phyloP scores from a whole-genome alignment of 1,140 invertebrate genomes.

The Trinorchestia longiramus region DNA sequence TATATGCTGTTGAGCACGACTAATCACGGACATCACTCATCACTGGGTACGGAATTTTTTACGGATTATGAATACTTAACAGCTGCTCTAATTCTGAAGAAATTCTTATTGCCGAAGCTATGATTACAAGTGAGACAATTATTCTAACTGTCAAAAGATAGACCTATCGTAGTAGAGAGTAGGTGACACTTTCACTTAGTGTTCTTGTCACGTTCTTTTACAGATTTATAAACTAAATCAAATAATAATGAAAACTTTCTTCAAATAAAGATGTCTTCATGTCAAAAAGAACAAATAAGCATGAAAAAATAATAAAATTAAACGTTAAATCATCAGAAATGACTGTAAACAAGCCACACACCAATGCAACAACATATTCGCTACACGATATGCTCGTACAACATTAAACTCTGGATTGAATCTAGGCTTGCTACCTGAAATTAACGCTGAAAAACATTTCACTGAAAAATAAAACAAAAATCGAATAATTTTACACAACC shows the following conservation, averaged over 20 bases:
- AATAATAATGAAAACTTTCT: background rate
- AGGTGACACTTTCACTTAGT: background rate
- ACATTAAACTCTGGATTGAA: no score
- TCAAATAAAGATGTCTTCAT: background rate
- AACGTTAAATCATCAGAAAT: background rate
- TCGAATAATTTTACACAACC: background rate
- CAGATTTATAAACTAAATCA: background rate
- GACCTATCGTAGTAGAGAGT: background rate
- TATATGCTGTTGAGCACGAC: background rate
- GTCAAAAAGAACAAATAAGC: background rate
- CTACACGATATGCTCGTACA: background rate
- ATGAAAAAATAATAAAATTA: background rate
- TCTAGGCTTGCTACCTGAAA: background rate
- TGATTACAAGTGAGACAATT: background rate
- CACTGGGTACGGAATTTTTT: background rate
- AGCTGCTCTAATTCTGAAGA: background rate
- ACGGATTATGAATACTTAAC: background rate
- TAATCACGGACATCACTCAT: no score
- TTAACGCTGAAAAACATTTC: background rate
- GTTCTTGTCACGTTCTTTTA: background rate
- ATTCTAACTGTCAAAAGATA: background rate
- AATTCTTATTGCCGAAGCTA: background rate
- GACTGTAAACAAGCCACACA: background rate
- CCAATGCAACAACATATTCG: background rate
- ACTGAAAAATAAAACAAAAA: background rate